Evolutionary conservation across 2,797 vertebrate genomes (phyloP), one percentile per base, ranked within the genome.

Genomic region (Lacerta bilineata): DNA sequence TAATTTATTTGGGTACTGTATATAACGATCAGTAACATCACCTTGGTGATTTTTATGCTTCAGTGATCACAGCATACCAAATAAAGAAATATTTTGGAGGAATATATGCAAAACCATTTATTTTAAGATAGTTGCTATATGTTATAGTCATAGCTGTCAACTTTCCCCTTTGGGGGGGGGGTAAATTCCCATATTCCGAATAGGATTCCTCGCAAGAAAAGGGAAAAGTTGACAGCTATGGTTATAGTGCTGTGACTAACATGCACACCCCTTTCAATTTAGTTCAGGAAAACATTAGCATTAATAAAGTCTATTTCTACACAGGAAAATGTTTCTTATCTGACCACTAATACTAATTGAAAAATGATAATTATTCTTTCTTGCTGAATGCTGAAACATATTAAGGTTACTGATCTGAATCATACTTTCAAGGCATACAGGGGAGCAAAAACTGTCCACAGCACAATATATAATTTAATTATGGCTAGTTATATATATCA

Each of bases 401-500:
- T 88, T 88, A 90, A 91, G 71, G 78, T 69, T 88, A 94, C 81
- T 84, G 90, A 95, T 93, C 33, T 90, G 86, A 93, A 93, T 96
- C 1, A 7, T 86, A 93, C 96, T 95, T 95, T 91, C 13, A 80
- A 92, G 91, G 90, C 80, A 89, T 89, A 93, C 91, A 93, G 90
- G 79, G 68, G 11, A 85, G 41, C 77, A 90, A 3, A 89, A 92
- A 92, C 87, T 84, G 92, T 75, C 89, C 94, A 85, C 88, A 88
- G 85, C 82, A 89, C 88, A 95, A 95, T 93, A 94, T 96, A 93
- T 94, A 93, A 95, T 96, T 95, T 94, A 95, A 96, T 96, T 96
- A 96, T 94, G 92, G 90, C 88, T 94, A 93, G 94, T 95, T 93
- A 87, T 92, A 87, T 96, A 93, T 93, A 96, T 95, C 88, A 95